Evolutionary conservation across 2,797 vertebrate genomes (phyloP), one percentile per base, ranked within the genome.

Genomic region (Todus mexicanus): DNA sequence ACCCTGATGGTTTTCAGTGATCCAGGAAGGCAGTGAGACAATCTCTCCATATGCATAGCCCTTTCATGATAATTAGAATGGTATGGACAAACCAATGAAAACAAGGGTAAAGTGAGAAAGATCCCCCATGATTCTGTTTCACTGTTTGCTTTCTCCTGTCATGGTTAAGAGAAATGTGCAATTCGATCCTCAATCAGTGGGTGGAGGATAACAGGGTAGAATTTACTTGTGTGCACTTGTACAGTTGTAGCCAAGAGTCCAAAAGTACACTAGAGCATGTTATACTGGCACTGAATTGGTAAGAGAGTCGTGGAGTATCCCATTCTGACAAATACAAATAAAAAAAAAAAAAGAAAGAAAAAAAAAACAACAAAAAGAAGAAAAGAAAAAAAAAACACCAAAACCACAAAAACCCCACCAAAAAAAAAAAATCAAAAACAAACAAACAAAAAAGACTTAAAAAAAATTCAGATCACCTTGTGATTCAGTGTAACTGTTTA

Each of bases 181-280:
- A 98, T 98, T 97, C 95, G 97, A 98, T 98, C 98, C 97, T 98
- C 97, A 97, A 93, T 98, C 98, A 97, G 97, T 97, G 98, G 98
- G 97, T 98, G 97, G 97, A 98, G 97, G 98, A 98, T 97, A 98
- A 98, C 98, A 98, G 98, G 98, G 98, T 98, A 98, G 98, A 98
- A 97, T 97, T 97, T 97, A 97, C 97, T 97, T 98, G 98, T 98
- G 97, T 98, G 98, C 98, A 98, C 98, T 98, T 98, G 97, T 98
- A 97, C 97, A 98, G 98, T 98, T 94, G 97, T 98, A 98, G 98
- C 98, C 98, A 97, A 97, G 96, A 98, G 97, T 98, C 98, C 98
- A 97, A 98, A 98, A 97, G 97, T 97, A 97, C 97, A 97, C 97
- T 98, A 97, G 97, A 98, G 97, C 97, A 97, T 97, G 97, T 98